These are phyloP conservation scores for Parnassius glacialis DNA, from an alignment of 2,888 invertebrate genomes.

Conservation along the genomic window DNA sequence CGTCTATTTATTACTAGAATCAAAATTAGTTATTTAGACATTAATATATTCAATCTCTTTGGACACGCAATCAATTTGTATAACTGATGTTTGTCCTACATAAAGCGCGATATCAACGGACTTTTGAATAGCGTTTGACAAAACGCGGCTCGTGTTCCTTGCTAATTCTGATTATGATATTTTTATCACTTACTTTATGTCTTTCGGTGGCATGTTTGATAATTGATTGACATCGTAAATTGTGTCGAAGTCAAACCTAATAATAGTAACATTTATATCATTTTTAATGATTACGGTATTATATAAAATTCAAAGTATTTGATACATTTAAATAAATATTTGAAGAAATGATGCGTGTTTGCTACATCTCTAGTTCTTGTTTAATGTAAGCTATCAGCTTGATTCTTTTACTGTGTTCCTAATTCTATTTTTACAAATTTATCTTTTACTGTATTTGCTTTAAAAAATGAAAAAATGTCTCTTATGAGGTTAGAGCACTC, in stretches of 20 bases:
- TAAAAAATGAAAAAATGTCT: too few species aligned
- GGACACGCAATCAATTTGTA: conserved; percentile 28
- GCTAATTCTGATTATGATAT: conserved; percentile 4
- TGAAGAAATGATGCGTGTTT: too few species aligned
- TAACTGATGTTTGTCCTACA: conserved; percentile 28
- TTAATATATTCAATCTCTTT: conserved; percentile 30
- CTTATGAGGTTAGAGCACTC: too few species aligned
- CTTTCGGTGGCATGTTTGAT: conserved; percentile 3
- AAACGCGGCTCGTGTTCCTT: conserved; percentile 7
- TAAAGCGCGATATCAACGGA: conserved; percentile 12
- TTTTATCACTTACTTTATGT: not conserved
- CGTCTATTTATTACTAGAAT: conserved; percentile 27
- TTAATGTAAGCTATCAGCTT: too few species aligned
- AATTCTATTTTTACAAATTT: too few species aligned
- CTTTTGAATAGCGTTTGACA: conserved; percentile 16
- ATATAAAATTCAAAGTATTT: too few species aligned
- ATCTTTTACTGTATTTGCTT: too few species aligned
- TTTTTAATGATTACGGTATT: too few species aligned
- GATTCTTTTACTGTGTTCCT: too few species aligned
- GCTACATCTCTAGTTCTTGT: too few species aligned
- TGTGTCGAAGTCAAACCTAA: not conserved
- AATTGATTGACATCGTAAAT: conserved; percentile 1
- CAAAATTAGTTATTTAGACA: conserved; percentile 29
- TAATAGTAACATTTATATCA: too few species aligned
- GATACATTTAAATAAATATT: too few species aligned